Evolutionary conservation across 2,113 vertebrate genomes (phyloP).

Genomic region (Anguilla rostrata): DNA sequence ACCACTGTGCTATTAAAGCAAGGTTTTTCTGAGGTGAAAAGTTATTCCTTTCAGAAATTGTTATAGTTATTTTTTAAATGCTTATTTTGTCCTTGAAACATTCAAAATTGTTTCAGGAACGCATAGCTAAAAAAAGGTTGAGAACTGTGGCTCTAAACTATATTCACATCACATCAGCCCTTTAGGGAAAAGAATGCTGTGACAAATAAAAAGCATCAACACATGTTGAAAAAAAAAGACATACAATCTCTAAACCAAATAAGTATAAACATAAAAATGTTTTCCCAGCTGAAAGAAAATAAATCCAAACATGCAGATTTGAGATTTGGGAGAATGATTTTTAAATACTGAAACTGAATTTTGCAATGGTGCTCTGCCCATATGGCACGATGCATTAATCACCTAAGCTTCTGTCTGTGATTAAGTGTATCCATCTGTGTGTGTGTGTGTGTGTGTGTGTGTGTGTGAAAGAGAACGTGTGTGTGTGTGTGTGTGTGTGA

Average conservation of each 20-base stretch:
- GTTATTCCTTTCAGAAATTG: too few species aligned
- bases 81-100: too few species aligned
- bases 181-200: neutral
- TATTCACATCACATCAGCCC: neutral
- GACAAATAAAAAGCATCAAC: neutral
- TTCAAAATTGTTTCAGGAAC: too few species aligned
- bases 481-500: neutral
- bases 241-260: neutral
- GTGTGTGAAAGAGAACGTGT: neutral
- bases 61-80: too few species aligned
- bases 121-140: too few species aligned
- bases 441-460: neutral
- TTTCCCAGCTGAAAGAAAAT: neutral
- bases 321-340: neutral
- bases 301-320: neutral
- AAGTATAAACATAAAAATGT: neutral
- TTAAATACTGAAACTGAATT: neutral
- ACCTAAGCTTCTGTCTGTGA: neutral
- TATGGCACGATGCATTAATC: conserved; percentile 12
- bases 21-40: too few species aligned
- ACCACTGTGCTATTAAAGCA: too few species aligned
- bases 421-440: too few species aligned
- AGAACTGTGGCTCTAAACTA: neutral
- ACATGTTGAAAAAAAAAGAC: neutral
- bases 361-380: neutral